Base-by-base conservation (phyloP, 1,140 invertebrate genomes). In the Sycophila sp. region DNA sequence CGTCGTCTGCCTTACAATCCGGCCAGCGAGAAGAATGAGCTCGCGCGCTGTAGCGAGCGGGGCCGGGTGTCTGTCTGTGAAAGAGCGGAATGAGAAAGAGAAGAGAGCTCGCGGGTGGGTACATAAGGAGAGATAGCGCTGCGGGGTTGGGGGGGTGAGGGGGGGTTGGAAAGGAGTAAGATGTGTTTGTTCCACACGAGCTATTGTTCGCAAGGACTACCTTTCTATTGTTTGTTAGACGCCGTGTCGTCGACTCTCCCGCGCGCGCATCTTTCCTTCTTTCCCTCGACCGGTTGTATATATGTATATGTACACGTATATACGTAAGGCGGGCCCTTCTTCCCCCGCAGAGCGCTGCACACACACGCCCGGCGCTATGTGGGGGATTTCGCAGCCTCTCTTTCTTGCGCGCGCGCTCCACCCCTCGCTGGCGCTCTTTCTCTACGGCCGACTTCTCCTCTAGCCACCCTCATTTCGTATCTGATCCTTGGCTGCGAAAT, bases 131-230 rank as follows among this genome's bases (percentile, higher is more conserved):
- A 38, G 45, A 64, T 38, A 64, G 62, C 19, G 47, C 64, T 28
- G 59, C 13, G 34, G 36, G 26, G 40, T 2, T 3, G 70, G 69
- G 49, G 62, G 70, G 40, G 28, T 26, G 38, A 7, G 38, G 62
- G 38, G 72, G 36, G 53, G 19, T 34, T 60, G 56, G 72, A 79
- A 72, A 59, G 58, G 67, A 73, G 76, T 79, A 81, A 82, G 81
- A 83, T 81, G 83, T 79, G 80, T 86, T 83, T 85, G 81, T 85
- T 85, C 81, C 83, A 83, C 78, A 82, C 82, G 78, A 83, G 81
- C 78, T 76, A 84, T 85, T 84, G 81, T 85, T 80, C 76, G 73
- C 76, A 71, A 77, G 77, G 81, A 80, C 78, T 78, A 77, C 80
- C 76, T 83, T 82, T 77, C 77, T 60, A 84, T 84, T 84, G 81